phyloP scores from a whole-genome alignment of 2,888 invertebrate genomes.

The Aphelenchoides bicaudatus region DNA sequence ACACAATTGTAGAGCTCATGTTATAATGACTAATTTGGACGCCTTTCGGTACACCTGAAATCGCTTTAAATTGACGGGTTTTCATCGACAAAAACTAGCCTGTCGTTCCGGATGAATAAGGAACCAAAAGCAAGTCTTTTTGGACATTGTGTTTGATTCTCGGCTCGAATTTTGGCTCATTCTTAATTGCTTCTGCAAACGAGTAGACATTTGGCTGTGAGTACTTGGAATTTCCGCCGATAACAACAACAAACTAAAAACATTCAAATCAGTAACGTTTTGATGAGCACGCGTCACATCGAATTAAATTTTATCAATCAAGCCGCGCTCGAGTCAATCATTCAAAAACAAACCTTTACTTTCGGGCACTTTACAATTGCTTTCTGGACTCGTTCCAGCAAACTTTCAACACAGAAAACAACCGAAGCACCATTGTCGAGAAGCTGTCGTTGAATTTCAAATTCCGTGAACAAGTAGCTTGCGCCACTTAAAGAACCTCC shows the following conservation, averaged over 20 bases:
- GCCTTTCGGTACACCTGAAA: constrained; percentile 56
- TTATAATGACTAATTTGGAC: constrained; percentile 52
- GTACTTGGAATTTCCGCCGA: constrained; percentile 10
- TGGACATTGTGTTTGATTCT: constrained; percentile 22
- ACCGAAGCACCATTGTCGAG: constrained; percentile 12
- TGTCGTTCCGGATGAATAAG: constrained; percentile 58
- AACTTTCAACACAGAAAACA: constrained; percentile 13
- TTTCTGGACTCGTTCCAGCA: not conserved
- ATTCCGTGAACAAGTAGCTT: constrained; percentile 25
- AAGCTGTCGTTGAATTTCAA: constrained; percentile 18
- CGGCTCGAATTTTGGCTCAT: constrained; percentile 6
- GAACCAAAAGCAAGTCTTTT: constrained; percentile 30
- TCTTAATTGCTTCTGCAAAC: constrained; percentile 24
- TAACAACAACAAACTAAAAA: constrained; percentile 11
- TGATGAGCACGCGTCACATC: no score
- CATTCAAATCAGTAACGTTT: no score
- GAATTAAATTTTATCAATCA: no score
- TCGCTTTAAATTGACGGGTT: constrained; percentile 43
- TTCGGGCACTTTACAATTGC: constrained; percentile 9
- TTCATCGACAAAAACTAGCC: not conserved
- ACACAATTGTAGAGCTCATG: constrained; percentile 22
- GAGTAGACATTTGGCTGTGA: constrained; percentile 14
- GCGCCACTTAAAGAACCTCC: constrained; percentile 30
- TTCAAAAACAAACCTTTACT: constrained; percentile 3
- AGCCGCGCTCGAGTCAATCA: not conserved